Evolutionary conservation across 2,888 invertebrate species (phyloP).

Genomic region (Perithous albicinctus): DNA sequence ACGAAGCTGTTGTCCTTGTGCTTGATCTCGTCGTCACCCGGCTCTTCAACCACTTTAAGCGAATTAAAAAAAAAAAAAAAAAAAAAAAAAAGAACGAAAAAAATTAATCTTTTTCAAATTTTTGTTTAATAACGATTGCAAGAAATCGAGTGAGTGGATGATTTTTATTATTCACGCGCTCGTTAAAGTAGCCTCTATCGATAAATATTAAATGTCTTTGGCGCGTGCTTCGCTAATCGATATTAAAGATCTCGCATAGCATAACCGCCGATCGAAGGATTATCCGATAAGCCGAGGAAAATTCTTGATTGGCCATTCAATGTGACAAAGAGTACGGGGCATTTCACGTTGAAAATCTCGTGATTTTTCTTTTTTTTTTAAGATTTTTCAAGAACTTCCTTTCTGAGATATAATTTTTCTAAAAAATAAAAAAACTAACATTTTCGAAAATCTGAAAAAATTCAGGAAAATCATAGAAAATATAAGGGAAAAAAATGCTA

Average conservation of each 20-base stretch:
- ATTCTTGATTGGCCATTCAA: background rate
- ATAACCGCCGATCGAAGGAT: background rate
- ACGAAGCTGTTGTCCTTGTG: constrained; percentile 79
- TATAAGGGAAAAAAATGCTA: too few species aligned
- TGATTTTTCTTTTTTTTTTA: too few species aligned
- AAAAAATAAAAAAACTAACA: too few species aligned
- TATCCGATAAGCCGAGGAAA: background rate
- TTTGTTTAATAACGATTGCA: background rate
- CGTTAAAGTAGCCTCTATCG: background rate
- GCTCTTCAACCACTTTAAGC: constrained; percentile 81
- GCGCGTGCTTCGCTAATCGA: background rate
- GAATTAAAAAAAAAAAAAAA: constrained; percentile 31
- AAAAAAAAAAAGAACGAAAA: too few species aligned
- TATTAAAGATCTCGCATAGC: background rate
- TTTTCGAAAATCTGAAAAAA: too few species aligned
- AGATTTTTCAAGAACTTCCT: too few species aligned
- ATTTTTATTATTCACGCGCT: background rate
- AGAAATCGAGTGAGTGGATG: background rate
- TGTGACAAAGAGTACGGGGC: background rate
- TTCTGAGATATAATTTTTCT: too few species aligned
- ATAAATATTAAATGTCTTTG: background rate
- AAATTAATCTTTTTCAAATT: background rate
- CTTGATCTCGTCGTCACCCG: constrained; percentile 77
- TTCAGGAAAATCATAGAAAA: too few species aligned
- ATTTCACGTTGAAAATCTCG: too few species aligned